Evolutionary conservation across 2,888 invertebrate species (phyloP).

Genomic region (Xestia rhomboidea): DNA sequence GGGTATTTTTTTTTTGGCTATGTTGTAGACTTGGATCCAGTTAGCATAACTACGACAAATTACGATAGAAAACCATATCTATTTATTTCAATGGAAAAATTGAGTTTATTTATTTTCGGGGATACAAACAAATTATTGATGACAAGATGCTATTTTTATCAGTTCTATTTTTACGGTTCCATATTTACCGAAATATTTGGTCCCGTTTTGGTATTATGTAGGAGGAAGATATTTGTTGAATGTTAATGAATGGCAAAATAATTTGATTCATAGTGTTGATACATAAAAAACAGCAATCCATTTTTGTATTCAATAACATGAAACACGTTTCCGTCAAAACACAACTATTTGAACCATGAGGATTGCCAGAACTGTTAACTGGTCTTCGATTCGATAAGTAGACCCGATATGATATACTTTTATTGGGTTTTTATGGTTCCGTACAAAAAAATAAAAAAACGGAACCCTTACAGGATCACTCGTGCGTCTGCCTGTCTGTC

Average conservation of each 20-base stretch:
- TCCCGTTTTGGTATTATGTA: not conserved
- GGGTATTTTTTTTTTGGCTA: not conserved
- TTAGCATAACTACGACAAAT: not conserved
- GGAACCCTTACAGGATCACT: no score
- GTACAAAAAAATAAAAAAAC: no score
- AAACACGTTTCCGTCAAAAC: not conserved
- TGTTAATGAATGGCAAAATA: not conserved
- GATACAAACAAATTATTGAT: not conserved
- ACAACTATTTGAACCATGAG: no score
- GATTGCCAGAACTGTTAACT: not conserved
- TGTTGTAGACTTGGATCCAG: not conserved
- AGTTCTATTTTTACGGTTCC: not conserved
- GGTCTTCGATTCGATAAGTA: not conserved
- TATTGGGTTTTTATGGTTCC: not conserved
- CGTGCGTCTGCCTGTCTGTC: no score
- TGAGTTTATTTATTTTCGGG: not conserved
- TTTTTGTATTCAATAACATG: slow-evolving; percentile 1
- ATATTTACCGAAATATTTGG: not conserved
- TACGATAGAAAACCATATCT: no score
- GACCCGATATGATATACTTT: no score
- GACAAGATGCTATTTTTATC: not conserved
- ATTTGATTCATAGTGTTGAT: not conserved
- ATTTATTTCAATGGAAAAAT: not conserved
- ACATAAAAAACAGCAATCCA: not conserved
- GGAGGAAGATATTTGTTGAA: not conserved